Base-by-base conservation (phyloP, 2,113 vertebrate genomes). In the Silurus meridionalis region DNA sequence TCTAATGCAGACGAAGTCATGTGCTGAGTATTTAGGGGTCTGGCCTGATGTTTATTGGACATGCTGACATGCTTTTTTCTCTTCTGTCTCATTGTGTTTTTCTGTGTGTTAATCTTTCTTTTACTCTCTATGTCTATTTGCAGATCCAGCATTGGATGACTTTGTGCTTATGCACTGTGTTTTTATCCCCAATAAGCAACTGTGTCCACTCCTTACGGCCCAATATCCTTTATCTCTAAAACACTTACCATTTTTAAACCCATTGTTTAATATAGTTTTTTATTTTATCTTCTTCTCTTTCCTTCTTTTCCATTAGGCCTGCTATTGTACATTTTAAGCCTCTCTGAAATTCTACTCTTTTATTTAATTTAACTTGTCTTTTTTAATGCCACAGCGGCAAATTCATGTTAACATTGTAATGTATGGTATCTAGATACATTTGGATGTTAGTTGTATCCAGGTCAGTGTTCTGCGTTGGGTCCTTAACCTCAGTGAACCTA, bases 131-230 rank as follows among this genome's bases (percentile, higher is more conserved):
- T 57, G 13, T 17, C 4, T 50, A 17, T 52, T 25, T 67, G 23
- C 95, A 99, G 98, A 99, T 93, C 94, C 96, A 8, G 93, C 95
- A 86, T 92, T 99, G 93, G 96, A 97, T 89, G 98, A 99, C 93
- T 99, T 99, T 94, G 93, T 97, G 90, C 96, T 99, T 94, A 97
- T 96, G 96, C 97, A 99, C 94, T 97, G 97, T 92, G 95, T 99
- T 92, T 99, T 99, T 95, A 98, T 99, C 92, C 97, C 97, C 90
- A 98, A 97, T 93, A 94, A 85, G 91, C 96, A 98, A 90, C 96
- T 99, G 75, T 99, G 97, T 91, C 96, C 96, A 28, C 96, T 95
- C 85, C 92, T 99, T 86, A 96, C 97, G 94, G 96, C 96, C 83
- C 97, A 99, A 97, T 99, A 99, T 99, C 98, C 98, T 99, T 98